Evolutionary conservation across 2,797 vertebrate species (phyloP).

Genomic region (Orientallactaga sibirica): DNA sequence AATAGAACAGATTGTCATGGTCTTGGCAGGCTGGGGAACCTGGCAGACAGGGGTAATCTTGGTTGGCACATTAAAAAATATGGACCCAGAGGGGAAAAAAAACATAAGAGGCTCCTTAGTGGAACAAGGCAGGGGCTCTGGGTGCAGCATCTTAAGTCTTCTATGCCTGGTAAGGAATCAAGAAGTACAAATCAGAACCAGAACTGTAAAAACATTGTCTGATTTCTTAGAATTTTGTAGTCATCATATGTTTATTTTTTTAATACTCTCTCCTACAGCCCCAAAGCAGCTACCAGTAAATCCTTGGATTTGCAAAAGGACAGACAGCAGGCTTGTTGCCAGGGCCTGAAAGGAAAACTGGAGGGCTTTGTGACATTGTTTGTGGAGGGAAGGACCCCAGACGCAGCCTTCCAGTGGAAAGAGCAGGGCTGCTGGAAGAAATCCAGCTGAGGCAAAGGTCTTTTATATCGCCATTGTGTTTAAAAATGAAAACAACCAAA

Average conservation of each 20-base stretch:
- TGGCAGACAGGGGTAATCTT: conserved; percentile 46
- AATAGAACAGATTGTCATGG: conserved; percentile 15
- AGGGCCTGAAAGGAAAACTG: conserved; percentile 35
- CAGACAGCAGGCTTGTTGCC: background rate
- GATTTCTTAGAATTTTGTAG: conserved; percentile 67
- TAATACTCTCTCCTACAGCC: conserved; percentile 1
- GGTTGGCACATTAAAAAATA: conserved; percentile 17
- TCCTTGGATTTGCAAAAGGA: conserved; percentile 51
- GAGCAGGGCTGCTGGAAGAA: background rate
- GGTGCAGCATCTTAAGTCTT: background rate
- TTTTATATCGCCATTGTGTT: background rate
- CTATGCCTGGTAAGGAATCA: background rate
- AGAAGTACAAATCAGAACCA: conserved; percentile 5
- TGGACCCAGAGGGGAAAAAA: conserved; percentile 9
- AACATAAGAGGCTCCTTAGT: background rate
- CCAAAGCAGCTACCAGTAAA: conserved; percentile 44
- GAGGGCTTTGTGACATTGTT: conserved; percentile 4
- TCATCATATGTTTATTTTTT: conserved; percentile 46
- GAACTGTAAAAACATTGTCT: conserved; percentile 39
- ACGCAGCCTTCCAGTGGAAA: conserved; percentile 23
- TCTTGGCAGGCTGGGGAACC: conserved; percentile 32
- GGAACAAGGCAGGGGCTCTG: background rate
- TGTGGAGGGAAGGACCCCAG: conserved; percentile 39
- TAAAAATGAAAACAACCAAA: conserved; percentile 48
- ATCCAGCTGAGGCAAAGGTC: background rate